Percentiles rank a stretch among this genome's conserved stretches.
Conservation (phyloP, 2,888 invertebrate species). For the Panzeria rudis region DNA sequence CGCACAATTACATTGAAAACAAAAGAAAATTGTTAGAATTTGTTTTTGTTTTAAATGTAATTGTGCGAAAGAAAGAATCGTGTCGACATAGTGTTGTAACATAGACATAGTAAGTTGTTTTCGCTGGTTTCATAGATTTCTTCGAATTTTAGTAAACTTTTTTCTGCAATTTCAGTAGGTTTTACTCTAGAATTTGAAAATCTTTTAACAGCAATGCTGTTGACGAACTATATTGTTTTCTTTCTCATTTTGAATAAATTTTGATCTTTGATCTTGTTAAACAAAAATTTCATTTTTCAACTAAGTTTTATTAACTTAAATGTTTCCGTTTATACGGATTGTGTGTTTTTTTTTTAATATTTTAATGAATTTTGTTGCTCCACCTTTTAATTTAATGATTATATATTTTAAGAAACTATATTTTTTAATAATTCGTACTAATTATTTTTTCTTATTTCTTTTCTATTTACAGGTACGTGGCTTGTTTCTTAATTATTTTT, state of each 20-base stretch:
- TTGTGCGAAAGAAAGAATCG: too few species aligned
- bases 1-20: too few species aligned
- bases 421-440: neutral
- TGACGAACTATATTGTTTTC: neutral
- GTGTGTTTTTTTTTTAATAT: conserved; percentile 4
- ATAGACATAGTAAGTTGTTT: too few species aligned
- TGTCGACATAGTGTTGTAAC: too few species aligned
- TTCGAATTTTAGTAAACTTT: too few species aligned
- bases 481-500: neutral
- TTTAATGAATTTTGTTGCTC: neutral
- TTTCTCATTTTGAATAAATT: neutral
- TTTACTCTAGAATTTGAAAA: too few species aligned
- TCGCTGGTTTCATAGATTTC: too few species aligned
- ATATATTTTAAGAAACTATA: neutral
- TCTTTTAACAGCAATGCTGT: too few species aligned
- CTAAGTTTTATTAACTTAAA: neutral
- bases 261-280: conserved; percentile 9
- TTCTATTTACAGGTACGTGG: conserved; percentile 32
- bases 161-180: too few species aligned
- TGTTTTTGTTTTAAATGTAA: too few species aligned
- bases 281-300: neutral
- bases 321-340: neutral
- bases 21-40: too few species aligned
- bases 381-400: neutral
- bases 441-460: conserved; percentile 3